Conservation (phyloP, 92 coral and sea anemone species). For the Zoanthus sansibaricus region DNA sequence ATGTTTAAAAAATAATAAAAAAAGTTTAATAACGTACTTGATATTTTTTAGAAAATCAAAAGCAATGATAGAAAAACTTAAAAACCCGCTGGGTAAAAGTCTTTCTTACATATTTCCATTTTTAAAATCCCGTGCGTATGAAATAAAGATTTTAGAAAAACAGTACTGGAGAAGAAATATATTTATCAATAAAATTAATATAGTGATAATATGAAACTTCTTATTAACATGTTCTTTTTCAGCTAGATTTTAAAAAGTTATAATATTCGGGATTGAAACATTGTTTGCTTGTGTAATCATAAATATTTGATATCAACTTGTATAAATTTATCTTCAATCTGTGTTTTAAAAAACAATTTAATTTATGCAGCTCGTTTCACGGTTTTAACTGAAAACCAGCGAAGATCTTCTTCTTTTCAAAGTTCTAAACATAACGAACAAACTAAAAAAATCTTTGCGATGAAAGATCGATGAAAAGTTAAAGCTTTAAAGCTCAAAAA, state of each 20-base stretch:
- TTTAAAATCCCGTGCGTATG: neutral
- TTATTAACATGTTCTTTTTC: neutral
- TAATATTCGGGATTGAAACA: constrained; percentile 1
- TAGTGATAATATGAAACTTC: neutral
- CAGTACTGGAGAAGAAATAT: neutral
- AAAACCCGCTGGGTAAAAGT: constrained; percentile 27
- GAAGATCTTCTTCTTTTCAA: neutral
- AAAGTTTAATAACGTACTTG: neutral
- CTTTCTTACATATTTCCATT: neutral
- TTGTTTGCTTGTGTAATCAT: neutral
- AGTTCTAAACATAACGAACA: neutral
- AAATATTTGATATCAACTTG: constrained; percentile 23
- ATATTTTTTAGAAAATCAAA: neutral
- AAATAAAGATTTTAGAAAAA: neutral
- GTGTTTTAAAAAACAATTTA: neutral
- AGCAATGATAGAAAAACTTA: neutral
- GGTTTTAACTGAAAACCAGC: neutral
- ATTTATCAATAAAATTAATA: too few species aligned
- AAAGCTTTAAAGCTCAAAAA: constrained; percentile 9
- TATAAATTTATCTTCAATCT: neutral
- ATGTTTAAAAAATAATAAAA: neutral
- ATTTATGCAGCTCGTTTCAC: neutral
- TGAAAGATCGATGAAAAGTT: neutral
- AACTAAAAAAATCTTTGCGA: neutral
- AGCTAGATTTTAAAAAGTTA: neutral